These are phyloP conservation scores for Sprattus sprattus DNA, from an alignment of 2,113 vertebrate species.

Conservation along the genomic window DNA sequence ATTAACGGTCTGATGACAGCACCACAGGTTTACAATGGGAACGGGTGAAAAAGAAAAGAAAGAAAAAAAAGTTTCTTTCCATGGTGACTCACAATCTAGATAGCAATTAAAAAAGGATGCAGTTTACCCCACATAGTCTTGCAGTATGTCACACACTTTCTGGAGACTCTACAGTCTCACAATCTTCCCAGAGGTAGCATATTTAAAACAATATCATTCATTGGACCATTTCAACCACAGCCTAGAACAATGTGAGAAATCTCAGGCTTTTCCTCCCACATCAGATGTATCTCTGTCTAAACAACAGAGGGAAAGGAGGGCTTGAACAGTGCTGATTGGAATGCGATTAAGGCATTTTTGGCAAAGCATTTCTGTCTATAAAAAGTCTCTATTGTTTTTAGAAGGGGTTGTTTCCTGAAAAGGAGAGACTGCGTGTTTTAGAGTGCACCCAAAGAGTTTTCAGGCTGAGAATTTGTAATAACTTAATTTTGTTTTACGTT, in stretches of 20 bases:
- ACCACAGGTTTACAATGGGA: slow-evolving; percentile 19
- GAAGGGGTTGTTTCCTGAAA: slow-evolving; percentile 39
- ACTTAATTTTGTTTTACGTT: too few species aligned
- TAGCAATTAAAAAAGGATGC: background rate
- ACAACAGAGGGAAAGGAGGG: background rate
- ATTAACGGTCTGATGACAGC: slow-evolving; percentile 54
- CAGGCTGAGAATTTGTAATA: background rate
- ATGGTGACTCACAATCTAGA: background rate
- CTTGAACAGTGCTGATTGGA: slow-evolving; percentile 39
- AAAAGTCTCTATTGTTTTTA: slow-evolving; percentile 51
- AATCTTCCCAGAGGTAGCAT: background rate
- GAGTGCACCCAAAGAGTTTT: background rate
- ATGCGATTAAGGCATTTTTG: slow-evolving; percentile 50
- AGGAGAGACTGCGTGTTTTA: slow-evolving; percentile 22
- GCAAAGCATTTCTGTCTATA: slow-evolving; percentile 42
- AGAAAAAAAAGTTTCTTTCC: background rate
- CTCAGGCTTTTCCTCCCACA: background rate
- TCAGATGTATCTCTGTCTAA: slow-evolving; percentile 2
- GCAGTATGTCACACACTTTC: background rate
- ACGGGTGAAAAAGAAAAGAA: background rate
- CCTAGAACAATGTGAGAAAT: background rate
- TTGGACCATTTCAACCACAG: background rate
- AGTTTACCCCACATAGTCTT: background rate
- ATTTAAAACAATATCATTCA: background rate
- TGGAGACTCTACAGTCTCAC: background rate